A percentile compares a stretch with the other conserved stretches of the same genome.
phyloP scores from a whole-genome alignment of 1,140 invertebrate species.

The Calliopsis andreniformis region DNA sequence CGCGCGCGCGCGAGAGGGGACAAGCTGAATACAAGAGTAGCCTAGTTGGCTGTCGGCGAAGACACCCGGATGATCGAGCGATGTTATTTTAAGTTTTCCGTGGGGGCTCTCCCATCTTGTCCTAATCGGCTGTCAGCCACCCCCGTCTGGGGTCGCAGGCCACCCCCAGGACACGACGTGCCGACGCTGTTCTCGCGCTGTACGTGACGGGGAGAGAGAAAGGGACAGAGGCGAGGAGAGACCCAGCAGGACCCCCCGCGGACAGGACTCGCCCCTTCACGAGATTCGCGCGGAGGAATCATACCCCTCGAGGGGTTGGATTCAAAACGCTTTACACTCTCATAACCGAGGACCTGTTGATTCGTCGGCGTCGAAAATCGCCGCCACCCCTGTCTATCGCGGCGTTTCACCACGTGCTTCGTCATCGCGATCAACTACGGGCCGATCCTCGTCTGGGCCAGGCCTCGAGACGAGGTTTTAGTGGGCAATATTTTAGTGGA shows the following conservation, averaged over 20 bases:
- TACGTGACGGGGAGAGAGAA: slow-evolving; percentile 18
- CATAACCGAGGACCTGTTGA: slow-evolving; percentile 80
- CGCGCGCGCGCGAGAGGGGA: slow-evolving; percentile 32
- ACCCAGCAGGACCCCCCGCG: slow-evolving; percentile 65
- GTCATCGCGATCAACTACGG: slow-evolving; percentile 30
- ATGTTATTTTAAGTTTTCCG: slow-evolving; percentile 82
- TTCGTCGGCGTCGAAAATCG: slow-evolving; percentile 64
- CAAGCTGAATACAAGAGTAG: slow-evolving; percentile 54
- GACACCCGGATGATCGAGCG: slow-evolving; percentile 79
- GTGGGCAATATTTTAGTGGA: slow-evolving; percentile 1
- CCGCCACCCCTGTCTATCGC: slow-evolving; percentile 3
- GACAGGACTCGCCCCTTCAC: slow-evolving; percentile 68
- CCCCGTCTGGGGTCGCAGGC: slow-evolving; percentile 49
- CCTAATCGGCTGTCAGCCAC: slow-evolving; percentile 80
- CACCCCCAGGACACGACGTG: slow-evolving; percentile 49
- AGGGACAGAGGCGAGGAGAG: slow-evolving; percentile 9
- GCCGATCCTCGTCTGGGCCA: not conserved
- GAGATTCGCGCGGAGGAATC: slow-evolving; percentile 76
- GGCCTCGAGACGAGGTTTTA: slow-evolving; percentile 11
- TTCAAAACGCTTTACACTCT: slow-evolving; percentile 81
- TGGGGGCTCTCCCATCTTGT: slow-evolving; percentile 75
- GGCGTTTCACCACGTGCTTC: slow-evolving; percentile 13
- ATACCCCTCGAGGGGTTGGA: slow-evolving; percentile 76
- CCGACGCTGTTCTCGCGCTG: slow-evolving; percentile 51
- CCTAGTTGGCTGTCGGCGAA: slow-evolving; percentile 74